Conservation (phyloP, 1,140 invertebrate species). For the Cotesia glomerata region DNA sequence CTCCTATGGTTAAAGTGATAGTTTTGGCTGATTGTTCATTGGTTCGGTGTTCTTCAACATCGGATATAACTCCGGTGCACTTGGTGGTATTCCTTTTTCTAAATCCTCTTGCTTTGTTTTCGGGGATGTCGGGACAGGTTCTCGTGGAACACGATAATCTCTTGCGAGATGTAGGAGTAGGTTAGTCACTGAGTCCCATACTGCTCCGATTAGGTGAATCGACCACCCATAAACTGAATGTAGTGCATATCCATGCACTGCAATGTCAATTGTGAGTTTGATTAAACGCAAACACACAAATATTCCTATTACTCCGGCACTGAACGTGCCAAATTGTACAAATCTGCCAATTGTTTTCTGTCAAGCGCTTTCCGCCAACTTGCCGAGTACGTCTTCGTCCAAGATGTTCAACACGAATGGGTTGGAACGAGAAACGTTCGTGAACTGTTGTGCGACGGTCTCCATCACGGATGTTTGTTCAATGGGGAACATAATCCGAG, state of each 20-base stretch:
- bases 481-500: too few relatives aligned
- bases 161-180: not conserved
- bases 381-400: not conserved
- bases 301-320: slow-evolving; percentile 30
- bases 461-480: too few relatives aligned
- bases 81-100: too few relatives aligned
- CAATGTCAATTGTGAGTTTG: slow-evolving; percentile 26
- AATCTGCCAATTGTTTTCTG: slow-evolving; percentile 19
- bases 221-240: slow-evolving; percentile 30
- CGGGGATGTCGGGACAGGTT: too few relatives aligned
- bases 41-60: too few relatives aligned
- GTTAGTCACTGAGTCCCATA: slow-evolving; percentile 28
- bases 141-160: too few relatives aligned
- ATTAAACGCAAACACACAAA: not conserved
- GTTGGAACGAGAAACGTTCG: not conserved
- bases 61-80: too few relatives aligned
- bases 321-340: slow-evolving; percentile 16
- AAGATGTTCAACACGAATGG: not conserved
- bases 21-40: too few relatives aligned
- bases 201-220: slow-evolving; percentile 21
- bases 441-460: not conserved
- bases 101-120: too few relatives aligned
- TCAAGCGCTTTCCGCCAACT: slow-evolving; percentile 17
- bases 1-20: too few relatives aligned
- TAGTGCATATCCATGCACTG: slow-evolving; percentile 24